Evolutionary conservation across 2,797 vertebrate genomes (phyloP).

Genomic region (Botia kubotai): DNA sequence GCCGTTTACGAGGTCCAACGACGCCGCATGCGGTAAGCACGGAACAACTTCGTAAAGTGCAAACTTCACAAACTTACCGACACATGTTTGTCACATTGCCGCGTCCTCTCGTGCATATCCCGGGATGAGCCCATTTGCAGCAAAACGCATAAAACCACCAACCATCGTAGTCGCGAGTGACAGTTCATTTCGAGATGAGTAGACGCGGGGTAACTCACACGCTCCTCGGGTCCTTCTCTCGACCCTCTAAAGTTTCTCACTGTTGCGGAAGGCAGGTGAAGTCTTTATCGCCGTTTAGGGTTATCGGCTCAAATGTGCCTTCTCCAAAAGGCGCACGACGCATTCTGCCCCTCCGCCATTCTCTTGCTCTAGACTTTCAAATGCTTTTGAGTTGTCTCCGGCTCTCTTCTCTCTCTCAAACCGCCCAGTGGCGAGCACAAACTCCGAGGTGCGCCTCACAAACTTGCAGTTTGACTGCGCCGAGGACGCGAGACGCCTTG

Average conservation of each 20-base stretch:
- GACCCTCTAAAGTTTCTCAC: conserved; percentile 35
- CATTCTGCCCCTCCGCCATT: conserved; percentile 83
- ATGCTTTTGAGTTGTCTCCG: conserved; percentile 35
- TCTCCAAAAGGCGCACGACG: conserved; percentile 67
- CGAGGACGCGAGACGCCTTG: conserved; percentile 71
- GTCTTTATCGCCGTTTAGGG: conserved; percentile 64
- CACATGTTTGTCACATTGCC: conserved; percentile 84
- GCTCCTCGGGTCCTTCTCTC: conserved; percentile 42
- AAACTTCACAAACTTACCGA: conserved; percentile 81
- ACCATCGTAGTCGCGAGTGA: conserved; percentile 77
- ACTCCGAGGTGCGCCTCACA: conserved; percentile 69
- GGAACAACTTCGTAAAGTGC: not conserved
- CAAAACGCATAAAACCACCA: conserved; percentile 75
- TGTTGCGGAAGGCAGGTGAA: conserved; percentile 46
- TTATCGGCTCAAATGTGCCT: conserved; percentile 72
- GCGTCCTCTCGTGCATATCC: conserved; percentile 74
- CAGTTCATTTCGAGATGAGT: conserved; percentile 78
- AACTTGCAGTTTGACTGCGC: conserved; percentile 70
- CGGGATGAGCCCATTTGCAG: conserved; percentile 81
- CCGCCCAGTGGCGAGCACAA: conserved; percentile 62
- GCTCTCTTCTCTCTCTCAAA: conserved; percentile 17
- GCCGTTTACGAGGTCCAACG: not conserved
- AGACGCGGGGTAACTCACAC: conserved; percentile 60
- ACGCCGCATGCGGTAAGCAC: conserved; percentile 7
- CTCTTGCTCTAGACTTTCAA: conserved; percentile 65